Percentiles rank a stretch among this genome's conserved stretches.
Conservation (phyloP, 2,113 vertebrate species). For the Phycodurus eques region DNA sequence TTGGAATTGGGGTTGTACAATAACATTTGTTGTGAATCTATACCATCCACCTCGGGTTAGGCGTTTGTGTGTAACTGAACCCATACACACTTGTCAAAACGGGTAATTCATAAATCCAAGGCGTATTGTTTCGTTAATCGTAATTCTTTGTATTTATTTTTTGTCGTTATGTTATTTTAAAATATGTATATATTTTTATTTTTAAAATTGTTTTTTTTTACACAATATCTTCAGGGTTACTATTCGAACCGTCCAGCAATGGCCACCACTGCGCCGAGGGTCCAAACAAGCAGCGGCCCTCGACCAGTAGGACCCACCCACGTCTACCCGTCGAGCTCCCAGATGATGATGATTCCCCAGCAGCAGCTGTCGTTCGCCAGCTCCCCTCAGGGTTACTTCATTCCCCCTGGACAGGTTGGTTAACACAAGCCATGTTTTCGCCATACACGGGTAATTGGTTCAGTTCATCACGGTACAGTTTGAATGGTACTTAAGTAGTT, state of each 20-base stretch:
- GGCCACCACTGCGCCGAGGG: conserved; percentile 85
- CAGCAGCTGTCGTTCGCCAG: conserved; percentile 85
- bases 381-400: conserved; percentile 92
- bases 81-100: background rate
- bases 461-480: too few species aligned
- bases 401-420: conserved; percentile 85
- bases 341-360: conserved; percentile 97
- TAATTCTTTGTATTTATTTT: background rate
- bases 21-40: conserved; percentile 12
- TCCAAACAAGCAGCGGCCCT: conserved; percentile 83
- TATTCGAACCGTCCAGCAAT: conserved; percentile 87
- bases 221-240: conserved; percentile 78
- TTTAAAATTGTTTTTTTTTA: background rate
- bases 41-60: conserved; percentile 10
- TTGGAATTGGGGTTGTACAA: conserved; percentile 3
- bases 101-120: background rate
- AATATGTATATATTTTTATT: background rate
- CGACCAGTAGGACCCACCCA: conserved; percentile 86
- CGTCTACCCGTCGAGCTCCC: conserved; percentile 88
- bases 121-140: background rate
- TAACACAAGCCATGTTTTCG: background rate
- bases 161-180: background rate
- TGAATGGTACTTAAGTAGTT: too few species aligned
- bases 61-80: background rate
- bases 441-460: too few species aligned